phyloP scores from a whole-genome alignment of 1,140 invertebrate genomes.

The Lucilia cuprina region DNA sequence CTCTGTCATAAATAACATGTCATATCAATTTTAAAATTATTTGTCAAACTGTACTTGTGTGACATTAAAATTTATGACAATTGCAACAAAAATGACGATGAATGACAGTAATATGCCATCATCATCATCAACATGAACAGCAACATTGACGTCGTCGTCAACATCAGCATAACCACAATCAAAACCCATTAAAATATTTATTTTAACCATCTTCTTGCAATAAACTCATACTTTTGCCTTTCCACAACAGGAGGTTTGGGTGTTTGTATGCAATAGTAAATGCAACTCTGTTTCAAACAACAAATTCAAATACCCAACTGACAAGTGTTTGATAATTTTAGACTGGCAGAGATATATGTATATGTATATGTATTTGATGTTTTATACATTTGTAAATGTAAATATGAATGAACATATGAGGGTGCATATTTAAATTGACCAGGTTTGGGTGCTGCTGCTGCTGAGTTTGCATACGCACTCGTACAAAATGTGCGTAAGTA shows the following conservation, averaged over 20 bases:
- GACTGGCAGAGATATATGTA: too few species aligned
- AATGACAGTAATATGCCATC: conserved; percentile 30
- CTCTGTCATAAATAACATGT: conserved; percentile 32
- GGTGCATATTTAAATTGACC: neutral
- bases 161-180: neutral
- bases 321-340: conserved; percentile 32
- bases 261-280: neutral
- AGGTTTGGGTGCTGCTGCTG: too few species aligned
- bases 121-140: conserved; percentile 21
- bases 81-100: conserved; percentile 30
- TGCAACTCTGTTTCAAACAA: conserved; percentile 20
- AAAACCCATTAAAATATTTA: conserved; percentile 28
- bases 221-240: neutral
- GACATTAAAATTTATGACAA: conserved; percentile 34
- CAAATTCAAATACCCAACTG: conserved; percentile 17
- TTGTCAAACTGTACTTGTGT: conserved; percentile 48
- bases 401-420: neutral
- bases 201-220: neutral
- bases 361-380: neutral
- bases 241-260: neutral
- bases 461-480: neutral
- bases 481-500: neutral
- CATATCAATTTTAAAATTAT: conserved; percentile 51
- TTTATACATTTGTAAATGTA: neutral
- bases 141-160: neutral